Percentiles rank a stretch among this genome's conserved stretches.
Evolutionary conservation across 2,888 invertebrate genomes (phyloP).

Genomic region (Penaeus monodon): DNA sequence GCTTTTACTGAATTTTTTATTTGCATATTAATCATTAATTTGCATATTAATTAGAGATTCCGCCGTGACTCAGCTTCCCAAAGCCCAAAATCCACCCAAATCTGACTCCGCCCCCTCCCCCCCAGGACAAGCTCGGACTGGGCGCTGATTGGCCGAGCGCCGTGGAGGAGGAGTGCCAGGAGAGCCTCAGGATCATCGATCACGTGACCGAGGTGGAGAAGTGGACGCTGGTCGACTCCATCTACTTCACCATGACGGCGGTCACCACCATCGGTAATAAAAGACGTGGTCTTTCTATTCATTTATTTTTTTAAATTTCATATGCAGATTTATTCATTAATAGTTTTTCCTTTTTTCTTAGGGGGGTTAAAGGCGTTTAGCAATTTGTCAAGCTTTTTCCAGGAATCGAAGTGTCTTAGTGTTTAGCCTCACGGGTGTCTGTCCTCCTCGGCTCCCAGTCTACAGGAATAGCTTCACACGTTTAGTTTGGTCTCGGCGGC

Average conservation of each 20-base stretch:
- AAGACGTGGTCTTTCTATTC: not conserved
- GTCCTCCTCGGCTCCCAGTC: too few species aligned
- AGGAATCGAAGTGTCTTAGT: too few species aligned
- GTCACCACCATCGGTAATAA: conserved; percentile 62
- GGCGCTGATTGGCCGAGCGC: conserved; percentile 9
- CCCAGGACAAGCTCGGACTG: not conserved
- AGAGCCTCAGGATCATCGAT: conserved; percentile 37
- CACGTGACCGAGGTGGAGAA: conserved; percentile 30
- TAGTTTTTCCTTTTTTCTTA: not conserved
- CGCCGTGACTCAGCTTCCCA: not conserved
- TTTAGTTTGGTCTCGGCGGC: too few species aligned
- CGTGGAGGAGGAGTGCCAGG: conserved; percentile 45
- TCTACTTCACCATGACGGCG: conserved; percentile 62
- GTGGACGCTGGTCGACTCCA: conserved; percentile 46
- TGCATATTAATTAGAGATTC: not conserved
- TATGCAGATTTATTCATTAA: not conserved
- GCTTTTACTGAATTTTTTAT: not conserved
- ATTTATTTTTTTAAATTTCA: not conserved
- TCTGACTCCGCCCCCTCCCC: too few species aligned
- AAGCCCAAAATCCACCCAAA: not conserved
- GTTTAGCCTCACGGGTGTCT: too few species aligned
- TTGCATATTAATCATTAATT: not conserved
- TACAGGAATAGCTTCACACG: too few species aligned
- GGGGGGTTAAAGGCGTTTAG: too few species aligned
- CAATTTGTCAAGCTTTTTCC: too few species aligned